Conservation (phyloP, 2,888 invertebrate genomes). For the Acanthococcus lagerstroemiae region DNA sequence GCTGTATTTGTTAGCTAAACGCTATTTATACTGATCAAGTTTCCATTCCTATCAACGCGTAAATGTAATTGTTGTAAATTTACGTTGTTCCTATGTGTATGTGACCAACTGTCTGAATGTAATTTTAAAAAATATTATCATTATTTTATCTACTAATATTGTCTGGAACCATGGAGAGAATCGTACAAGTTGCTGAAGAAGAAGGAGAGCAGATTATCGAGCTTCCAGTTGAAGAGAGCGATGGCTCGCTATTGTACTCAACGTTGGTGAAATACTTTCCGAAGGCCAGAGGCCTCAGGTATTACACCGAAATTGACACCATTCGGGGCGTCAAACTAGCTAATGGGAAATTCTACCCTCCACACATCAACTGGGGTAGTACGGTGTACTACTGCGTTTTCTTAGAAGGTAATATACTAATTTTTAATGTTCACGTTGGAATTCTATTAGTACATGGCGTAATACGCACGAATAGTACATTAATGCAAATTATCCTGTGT, state of each 20-base stretch:
- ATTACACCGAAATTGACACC: conserved; percentile 56
- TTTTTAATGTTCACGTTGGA: no score
- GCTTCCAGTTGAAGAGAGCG: conserved; percentile 82
- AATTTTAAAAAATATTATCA: no score
- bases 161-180: background rate
- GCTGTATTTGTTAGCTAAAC: no score
- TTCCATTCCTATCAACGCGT: no score
- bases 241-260: conserved; percentile 78
- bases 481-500: no score
- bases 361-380: conserved; percentile 75
- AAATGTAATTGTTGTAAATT: no score
- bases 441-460: no score
- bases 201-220: conserved; percentile 92
- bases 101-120: no score
- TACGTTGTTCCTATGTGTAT: no score
- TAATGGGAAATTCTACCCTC: conserved; percentile 83
- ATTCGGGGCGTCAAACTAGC: conserved; percentile 76
- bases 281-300: conserved; percentile 92
- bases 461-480: no score
- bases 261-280: conserved; percentile 94
- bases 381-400: conserved; percentile 49
- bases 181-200: conserved; percentile 82
- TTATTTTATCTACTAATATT: no score
- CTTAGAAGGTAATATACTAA: conserved; percentile 44
- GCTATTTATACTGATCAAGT: no score